Percentiles rank a stretch among this genome's conserved stretches.
Conservation (phyloP, 2,113 vertebrate species). For the Podilymbus podiceps region DNA sequence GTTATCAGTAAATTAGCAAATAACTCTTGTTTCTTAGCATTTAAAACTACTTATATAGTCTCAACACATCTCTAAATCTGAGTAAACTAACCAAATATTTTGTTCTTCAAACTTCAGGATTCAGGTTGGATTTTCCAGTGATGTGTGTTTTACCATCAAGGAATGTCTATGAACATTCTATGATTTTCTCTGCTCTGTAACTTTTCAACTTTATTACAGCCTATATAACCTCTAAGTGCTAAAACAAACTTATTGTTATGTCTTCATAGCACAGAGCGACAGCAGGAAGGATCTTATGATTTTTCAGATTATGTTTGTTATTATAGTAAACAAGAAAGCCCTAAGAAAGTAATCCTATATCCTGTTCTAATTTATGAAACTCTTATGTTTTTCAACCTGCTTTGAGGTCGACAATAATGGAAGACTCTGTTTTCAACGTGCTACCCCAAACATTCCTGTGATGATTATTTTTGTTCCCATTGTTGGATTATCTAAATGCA, state of each 20-base stretch:
- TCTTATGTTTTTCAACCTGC: background rate
- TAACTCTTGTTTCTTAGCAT: background rate
- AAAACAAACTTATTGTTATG: background rate
- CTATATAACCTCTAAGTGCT: background rate
- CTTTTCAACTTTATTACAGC: background rate
- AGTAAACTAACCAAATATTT: background rate
- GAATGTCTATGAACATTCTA: background rate
- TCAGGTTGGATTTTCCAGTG: background rate
- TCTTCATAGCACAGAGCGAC: background rate
- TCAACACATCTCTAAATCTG: background rate
- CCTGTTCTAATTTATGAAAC: background rate
- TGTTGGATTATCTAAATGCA: background rate
- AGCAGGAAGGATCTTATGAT: background rate
- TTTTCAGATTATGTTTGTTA: background rate
- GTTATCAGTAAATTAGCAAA: background rate
- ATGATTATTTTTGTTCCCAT: background rate
- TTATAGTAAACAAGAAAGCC: background rate
- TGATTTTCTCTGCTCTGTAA: background rate
- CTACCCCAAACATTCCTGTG: rapidly evolving
- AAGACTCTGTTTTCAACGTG: background rate
- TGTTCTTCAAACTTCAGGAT: background rate
- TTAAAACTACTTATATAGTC: background rate
- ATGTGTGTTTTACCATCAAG: background rate
- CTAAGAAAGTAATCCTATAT: background rate
- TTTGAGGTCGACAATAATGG: background rate